Percentiles rank a stretch among this genome's conserved stretches.
phyloP scores from a whole-genome alignment of 2,888 invertebrate genomes.

The Aelia acuminata region DNA sequence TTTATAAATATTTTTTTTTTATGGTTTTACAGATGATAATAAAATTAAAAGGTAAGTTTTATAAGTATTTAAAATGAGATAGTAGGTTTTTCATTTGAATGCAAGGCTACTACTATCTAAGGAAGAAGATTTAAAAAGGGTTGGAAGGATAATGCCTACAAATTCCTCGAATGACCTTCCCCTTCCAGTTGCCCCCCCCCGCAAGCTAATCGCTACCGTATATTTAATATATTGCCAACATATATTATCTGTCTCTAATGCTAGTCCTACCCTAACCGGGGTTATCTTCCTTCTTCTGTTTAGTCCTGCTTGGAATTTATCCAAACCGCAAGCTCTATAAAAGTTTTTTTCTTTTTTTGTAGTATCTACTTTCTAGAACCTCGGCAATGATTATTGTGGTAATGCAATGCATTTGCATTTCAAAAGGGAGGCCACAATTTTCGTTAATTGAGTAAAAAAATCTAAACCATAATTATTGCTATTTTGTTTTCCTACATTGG shows the following conservation, averaged over 20 bases:
- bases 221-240: constrained; percentile 27
- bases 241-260: constrained; percentile 3
- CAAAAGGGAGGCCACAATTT: too few species aligned
- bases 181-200: too few species aligned
- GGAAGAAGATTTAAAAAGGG: constrained; percentile 28
- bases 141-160: neutral
- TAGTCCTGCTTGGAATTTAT: constrained; percentile 4
- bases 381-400: neutral
- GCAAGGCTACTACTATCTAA: neutral
- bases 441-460: too few species aligned
- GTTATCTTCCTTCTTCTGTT: neutral
- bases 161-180: neutral
- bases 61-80: neutral
- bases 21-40: too few species aligned
- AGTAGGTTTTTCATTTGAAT: neutral
- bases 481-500: too few species aligned
- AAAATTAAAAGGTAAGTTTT: too few species aligned
- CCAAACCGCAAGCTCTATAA: neutral
- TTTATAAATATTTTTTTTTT: too few species aligned
- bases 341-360: neutral
- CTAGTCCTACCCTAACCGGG: neutral
- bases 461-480: too few species aligned
- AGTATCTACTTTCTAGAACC: neutral
- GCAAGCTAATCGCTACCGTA: neutral
- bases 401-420: too few species aligned